Evolutionary conservation across 2,113 vertebrate genomes (phyloP).

Genomic region (Xiphophorus maculatus): DNA sequence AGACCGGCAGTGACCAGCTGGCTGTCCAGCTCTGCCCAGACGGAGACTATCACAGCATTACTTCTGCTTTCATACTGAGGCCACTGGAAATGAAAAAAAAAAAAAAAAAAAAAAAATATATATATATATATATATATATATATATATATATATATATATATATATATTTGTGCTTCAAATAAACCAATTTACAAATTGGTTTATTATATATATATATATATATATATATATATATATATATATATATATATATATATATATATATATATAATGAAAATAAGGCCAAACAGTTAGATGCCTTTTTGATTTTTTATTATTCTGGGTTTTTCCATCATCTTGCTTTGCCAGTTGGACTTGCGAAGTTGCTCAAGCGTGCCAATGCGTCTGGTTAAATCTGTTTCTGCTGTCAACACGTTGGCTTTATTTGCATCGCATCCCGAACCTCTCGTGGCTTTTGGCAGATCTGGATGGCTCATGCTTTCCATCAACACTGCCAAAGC

Average conservation of each 20-base stretch:
- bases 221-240: too few species aligned
- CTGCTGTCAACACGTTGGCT: neutral
- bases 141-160: too few species aligned
- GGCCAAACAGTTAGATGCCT: too few species aligned
- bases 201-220: too few species aligned
- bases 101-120: too few species aligned
- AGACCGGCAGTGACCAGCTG: too few species aligned
- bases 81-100: neutral
- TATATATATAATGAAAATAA: too few species aligned
- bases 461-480: constrained; percentile 1
- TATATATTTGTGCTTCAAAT: too few species aligned
- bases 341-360: neutral
- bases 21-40: neutral
- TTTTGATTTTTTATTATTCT: neutral
- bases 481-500: constrained; percentile 59
- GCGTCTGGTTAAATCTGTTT: neutral
- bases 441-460: constrained; percentile 6
- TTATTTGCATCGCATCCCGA: neutral
- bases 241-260: too few species aligned
- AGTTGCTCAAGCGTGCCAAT: neutral
- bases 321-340: neutral
- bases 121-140: too few species aligned
- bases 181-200: too few species aligned
- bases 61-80: neutral
- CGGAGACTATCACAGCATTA: neutral